Evolutionary conservation across 1,140 invertebrate genomes (phyloP).

Genomic region (Lamellibrachia luymesi): DNA sequence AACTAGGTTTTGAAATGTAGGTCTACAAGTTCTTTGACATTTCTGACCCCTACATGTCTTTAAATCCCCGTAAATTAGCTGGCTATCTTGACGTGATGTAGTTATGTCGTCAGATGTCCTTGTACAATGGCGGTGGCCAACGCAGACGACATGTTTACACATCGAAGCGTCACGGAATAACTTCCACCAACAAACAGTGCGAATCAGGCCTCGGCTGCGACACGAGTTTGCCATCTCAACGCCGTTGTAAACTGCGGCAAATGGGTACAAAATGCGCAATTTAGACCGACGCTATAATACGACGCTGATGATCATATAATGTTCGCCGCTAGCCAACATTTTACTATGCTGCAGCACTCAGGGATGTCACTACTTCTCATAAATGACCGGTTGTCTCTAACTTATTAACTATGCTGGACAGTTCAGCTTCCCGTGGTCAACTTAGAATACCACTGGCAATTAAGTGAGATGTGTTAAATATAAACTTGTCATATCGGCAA

Average conservation of each 20-base stretch:
- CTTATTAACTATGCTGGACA: no score
- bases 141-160: not conserved
- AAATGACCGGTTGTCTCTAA: not conserved
- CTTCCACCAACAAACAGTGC: not conserved
- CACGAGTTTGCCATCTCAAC: not conserved
- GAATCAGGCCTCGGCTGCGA: not conserved
- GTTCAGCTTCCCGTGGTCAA: not conserved
- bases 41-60: not conserved
- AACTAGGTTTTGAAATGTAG: not conserved
- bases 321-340: not conserved
- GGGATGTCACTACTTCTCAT: not conserved
- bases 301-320: not conserved
- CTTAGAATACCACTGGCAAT: not conserved
- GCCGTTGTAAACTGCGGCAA: not conserved
- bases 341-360: not conserved
- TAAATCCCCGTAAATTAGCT: not conserved
- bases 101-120: not conserved
- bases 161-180: not conserved
- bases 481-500: not conserved
- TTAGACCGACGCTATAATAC: not conserved
- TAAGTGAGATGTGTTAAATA: not conserved
- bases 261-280: not conserved
- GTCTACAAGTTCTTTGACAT: not conserved
- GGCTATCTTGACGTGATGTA: not conserved
- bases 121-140: not conserved